Base-by-base conservation (phyloP, 2,113 vertebrate species). In the Hemiscyllium ocellatum region DNA sequence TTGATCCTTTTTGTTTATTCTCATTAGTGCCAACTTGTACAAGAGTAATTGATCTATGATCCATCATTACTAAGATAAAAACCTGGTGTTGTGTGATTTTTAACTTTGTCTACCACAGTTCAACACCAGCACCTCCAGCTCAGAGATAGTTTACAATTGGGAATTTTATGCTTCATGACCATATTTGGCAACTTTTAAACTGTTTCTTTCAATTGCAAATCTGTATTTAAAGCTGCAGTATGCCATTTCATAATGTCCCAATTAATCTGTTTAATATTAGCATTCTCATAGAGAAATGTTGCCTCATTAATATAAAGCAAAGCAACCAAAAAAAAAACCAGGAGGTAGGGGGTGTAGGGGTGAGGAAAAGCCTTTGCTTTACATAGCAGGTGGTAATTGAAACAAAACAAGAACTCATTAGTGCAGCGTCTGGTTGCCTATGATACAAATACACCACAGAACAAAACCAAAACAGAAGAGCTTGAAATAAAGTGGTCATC, bases 361-460 rank as follows among this genome's bases (percentile, higher is more conserved):
- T 26, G 94, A 72, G 69, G 94, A 42, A 72, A 93, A 95, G 69
- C 42, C 98, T 98, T 98, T 98, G 98, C 98, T 98, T 99, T 98
- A 98, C 99, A 99, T 98, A 99, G 99, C 99, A 99, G 99, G 99
- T 99, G 98, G 98, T 99, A 99, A 99, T 99, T 99, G 99, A 99
- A 99, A 99, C 98, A 99, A 99, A 99, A 99, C 99, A 99, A 99
- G 98, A 98, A 98, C 98, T 99, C 98, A 99, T 99, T 99, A 99
- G 98, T 98, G 97, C 98, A 99, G 98, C 98, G 98, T 99, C 99
- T 99, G 99, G 98, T 99, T 98, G 98, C 98, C 98, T 98, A 98
- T 98, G 98, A 99, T 99, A 98, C 99, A 99, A 99, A 99, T 98
- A 99, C 98, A 97, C 98, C 97, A 97, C 97, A 98, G 98, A 97